Evolutionary conservation across 1,140 invertebrate species (phyloP).

Genomic region (Achatina immaculata): DNA sequence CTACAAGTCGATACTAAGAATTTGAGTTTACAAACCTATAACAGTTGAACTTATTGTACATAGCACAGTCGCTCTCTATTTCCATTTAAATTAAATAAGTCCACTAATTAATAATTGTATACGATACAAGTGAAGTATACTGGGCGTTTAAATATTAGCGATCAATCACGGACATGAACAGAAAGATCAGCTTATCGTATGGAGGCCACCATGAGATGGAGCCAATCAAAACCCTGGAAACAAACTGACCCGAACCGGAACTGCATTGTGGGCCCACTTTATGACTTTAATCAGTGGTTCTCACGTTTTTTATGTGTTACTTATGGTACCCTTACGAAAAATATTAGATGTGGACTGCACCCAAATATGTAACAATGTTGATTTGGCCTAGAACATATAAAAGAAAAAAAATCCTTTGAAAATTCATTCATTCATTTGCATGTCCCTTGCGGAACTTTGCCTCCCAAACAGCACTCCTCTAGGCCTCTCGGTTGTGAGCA

Average conservation of each 20-base stretch:
- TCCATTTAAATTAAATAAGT: slow-evolving; percentile 6
- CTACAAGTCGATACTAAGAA: not conserved
- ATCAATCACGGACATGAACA: not conserved
- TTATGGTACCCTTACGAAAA: too few species aligned
- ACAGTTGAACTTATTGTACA: not conserved
- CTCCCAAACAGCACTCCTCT: too few species aligned
- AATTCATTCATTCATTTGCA: too few species aligned
- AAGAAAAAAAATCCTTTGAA: too few species aligned
- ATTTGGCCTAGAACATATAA: too few species aligned
- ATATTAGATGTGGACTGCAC: too few species aligned
- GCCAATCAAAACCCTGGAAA: not conserved
- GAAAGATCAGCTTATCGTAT: not conserved
- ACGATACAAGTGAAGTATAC: not conserved
- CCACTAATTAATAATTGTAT: not conserved
- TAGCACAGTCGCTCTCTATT: not conserved
- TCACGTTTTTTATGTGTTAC: too few species aligned
- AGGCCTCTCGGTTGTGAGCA: too few species aligned
- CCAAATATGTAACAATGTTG: too few species aligned
- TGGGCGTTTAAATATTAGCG: not conserved
- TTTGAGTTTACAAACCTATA: not conserved
- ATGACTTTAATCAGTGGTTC: too few species aligned
- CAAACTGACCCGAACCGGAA: slow-evolving; percentile 6
- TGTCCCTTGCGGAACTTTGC: too few species aligned
- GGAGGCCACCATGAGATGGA: not conserved
- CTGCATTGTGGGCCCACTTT: not conserved